Percentiles rank a stretch among this genome's conserved stretches.
Evolutionary conservation across 2,113 vertebrate species (phyloP).

Genomic region (Pangasianodon hypophthalmus): DNA sequence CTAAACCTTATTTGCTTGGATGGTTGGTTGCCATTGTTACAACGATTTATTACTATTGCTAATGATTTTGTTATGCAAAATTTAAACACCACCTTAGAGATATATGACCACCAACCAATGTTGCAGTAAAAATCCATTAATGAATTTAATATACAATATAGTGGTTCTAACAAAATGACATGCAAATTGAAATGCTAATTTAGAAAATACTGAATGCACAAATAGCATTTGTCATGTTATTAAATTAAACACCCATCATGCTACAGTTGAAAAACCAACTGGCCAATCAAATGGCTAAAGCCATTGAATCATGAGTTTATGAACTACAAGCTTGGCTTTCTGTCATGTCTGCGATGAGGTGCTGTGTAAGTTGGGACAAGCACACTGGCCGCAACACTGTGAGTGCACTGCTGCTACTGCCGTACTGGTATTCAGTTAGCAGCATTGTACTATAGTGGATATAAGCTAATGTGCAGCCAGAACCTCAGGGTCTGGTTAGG

Average conservation of each 20-base stretch:
- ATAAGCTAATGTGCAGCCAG: conserved; percentile 41
- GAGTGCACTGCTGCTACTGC: conserved; percentile 43
- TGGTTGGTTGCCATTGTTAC: conserved; percentile 1
- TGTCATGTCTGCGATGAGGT: conserved; percentile 57
- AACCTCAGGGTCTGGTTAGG: conserved; percentile 62
- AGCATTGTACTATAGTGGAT: conserved; percentile 24
- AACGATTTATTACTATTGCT: neutral
- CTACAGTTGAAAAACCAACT: conserved; percentile 48
- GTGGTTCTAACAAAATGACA: neutral
- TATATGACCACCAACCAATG: neutral
- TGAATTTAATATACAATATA: conserved; percentile 9
- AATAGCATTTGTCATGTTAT: conserved; percentile 14
- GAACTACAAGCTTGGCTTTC: conserved; percentile 27
- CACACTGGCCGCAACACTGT: conserved; percentile 60
- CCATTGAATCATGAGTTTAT: conserved; percentile 30
- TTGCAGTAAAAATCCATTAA: neutral
- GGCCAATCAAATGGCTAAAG: neutral
- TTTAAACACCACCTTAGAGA: neutral
- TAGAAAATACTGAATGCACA: conserved; percentile 7
- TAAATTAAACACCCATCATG: conserved; percentile 27
- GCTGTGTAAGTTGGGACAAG: conserved; percentile 79
- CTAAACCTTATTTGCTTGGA: conserved; percentile 1
- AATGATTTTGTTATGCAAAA: conserved; percentile 14
- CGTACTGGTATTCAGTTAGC: neutral
- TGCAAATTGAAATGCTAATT: conserved; percentile 13